Conservation (phyloP, 2,797 vertebrate species). For the Glossophaga mutica region DNA sequence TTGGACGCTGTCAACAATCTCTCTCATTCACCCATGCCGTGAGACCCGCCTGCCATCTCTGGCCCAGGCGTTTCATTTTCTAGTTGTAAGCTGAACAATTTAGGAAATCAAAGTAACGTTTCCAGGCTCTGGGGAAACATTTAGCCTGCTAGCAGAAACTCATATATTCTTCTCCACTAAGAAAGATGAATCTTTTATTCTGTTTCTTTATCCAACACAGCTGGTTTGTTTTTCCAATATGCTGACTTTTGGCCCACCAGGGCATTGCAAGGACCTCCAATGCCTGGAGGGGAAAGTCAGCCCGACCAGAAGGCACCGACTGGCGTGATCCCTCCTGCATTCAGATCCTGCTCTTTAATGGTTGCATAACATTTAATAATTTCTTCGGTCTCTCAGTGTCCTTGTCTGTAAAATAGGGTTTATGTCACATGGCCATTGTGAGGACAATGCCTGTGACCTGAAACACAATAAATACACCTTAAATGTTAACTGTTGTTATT, state of each 20-base stretch:
- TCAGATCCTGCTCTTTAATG: background rate
- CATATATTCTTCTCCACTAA: conserved; percentile 18
- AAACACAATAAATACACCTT: background rate
- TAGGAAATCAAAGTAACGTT: conserved; percentile 36
- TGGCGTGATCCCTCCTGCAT: background rate
- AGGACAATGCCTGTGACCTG: background rate
- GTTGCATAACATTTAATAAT: background rate
- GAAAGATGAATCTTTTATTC: conserved; percentile 10
- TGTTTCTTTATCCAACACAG: background rate
- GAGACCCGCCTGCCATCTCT: background rate
- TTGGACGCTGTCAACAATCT: background rate
- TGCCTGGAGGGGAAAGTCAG: background rate
- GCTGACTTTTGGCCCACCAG: background rate
- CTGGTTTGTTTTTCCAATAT: background rate
- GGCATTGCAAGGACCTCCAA: background rate
- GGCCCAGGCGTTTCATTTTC: background rate
- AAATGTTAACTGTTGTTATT: background rate
- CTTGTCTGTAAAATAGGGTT: background rate
- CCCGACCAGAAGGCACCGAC: background rate
- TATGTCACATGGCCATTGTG: too few species aligned
- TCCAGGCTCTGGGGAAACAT: background rate
- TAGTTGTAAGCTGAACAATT: background rate
- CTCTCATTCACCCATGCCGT: background rate
- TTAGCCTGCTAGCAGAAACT: background rate
- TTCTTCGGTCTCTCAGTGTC: background rate